Percentiles rank a stretch among this genome's conserved stretches.
phyloP scores from a whole-genome alignment of 1,140 invertebrate species.

The Cydia splendana region DNA sequence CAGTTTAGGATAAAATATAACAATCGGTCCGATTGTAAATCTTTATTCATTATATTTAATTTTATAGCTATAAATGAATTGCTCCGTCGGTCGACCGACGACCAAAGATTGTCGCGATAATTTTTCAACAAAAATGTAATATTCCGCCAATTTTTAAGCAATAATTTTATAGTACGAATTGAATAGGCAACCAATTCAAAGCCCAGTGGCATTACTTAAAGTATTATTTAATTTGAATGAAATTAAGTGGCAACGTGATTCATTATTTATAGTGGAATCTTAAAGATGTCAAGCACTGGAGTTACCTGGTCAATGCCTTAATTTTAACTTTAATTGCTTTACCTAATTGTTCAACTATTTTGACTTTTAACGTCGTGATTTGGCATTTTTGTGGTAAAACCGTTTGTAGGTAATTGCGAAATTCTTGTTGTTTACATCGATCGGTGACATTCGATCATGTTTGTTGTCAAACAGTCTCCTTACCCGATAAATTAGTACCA shows the following conservation, averaged over 20 bases:
- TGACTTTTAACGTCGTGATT: too few relatives aligned
- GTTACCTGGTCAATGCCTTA: neutral
- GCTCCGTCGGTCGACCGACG: neutral
- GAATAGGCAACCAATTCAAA: neutral
- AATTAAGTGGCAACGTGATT: constrained; percentile 1
- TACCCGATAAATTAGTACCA: too few relatives aligned
- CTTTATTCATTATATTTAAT: neutral
- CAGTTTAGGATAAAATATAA: neutral
- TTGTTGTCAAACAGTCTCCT: too few relatives aligned
- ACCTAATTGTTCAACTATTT: too few relatives aligned
- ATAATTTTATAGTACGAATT: neutral
- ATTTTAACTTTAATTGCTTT: neutral
- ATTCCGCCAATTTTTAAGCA: neutral
- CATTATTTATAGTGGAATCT: constrained; percentile 12
- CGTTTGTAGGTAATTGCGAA: too few relatives aligned
- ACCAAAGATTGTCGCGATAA: neutral
- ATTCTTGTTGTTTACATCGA: too few relatives aligned
- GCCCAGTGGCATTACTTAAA: constrained; percentile 13
- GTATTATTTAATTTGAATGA: constrained; percentile 6
- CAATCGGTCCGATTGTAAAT: neutral
- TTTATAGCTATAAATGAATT: neutral
- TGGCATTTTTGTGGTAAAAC: too few relatives aligned
- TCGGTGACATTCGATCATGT: too few relatives aligned
- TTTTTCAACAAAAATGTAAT: neutral
- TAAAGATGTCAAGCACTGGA: neutral